Base-by-base conservation (phyloP, 2,797 vertebrate genomes). In the Lagorchestes hirsutus region DNA sequence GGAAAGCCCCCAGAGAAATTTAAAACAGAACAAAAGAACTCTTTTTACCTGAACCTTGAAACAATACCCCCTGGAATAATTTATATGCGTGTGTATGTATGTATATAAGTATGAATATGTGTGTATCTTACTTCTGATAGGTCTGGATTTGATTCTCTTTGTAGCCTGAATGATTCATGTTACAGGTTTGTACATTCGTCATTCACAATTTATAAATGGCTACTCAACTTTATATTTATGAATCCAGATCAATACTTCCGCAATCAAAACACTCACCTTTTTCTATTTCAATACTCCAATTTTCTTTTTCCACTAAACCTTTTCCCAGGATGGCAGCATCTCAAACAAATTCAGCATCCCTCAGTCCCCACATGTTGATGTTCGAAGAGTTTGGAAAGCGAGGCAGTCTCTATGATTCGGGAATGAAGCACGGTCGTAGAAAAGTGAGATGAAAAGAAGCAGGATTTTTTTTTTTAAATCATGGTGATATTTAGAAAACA, bases 161-260 rank as follows among this genome's bases (percentile, higher is more conserved):
- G 24, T 57, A 96, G 97, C 90, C 82, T 98, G 92, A 97, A 97
- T 91, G 96, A 98, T 98, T 98, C 96, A 97, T 96, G 96, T 93
- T 97, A 97, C 97, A 98, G 93, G 92, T 82, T 97, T 98, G 96
- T 97, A 97, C 54, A 54, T 97, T 97, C 95, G 92, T 97, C 98
- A 98, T 98, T 98, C 98, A 97, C 98, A 98, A 98, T 98, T 98
- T 97, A 98, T 98, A 98, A 98, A 98, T 93, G 98, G 98, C 98
- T 98, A 97, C 98, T 97, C 97, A 98, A 91, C 94, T 97, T 97
- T 97, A 92, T 96, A 97, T 96, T 97, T 97, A 92, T 94, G 97
- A 98, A 97, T 98, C 93, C 92, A 91, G 50, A 98, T 97, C 96
- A 96, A 98, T 97, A 96, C 57, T 97, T 62, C 92, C 62, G 96